Evolutionary conservation across 2,888 invertebrate species (phyloP), one percentile per base, ranked within the genome.

Genomic region (Volucella inanis): DNA sequence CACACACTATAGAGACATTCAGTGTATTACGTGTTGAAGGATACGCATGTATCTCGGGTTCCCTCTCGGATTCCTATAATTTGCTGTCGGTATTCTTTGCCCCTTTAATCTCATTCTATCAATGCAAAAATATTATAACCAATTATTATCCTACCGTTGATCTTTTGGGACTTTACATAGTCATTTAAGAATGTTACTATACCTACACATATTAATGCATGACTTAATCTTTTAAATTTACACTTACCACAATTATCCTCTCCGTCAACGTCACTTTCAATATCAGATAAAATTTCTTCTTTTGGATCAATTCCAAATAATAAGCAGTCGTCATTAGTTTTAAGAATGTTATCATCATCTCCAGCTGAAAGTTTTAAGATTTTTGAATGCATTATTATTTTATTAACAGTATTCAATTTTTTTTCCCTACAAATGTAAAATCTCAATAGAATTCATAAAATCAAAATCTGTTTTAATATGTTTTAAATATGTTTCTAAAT

Each of bases 61-160:
- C 80, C 75, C 80, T 67, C 80, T 75, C 84, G 65, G 80, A 76
- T 84, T 84, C 80, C 80, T 75, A 84, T 84, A 71, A 84, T 75
- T 65, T 80, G 70, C 71, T 71, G 65, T 84, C 70, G 65, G 84
- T 71, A 71, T 71, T 70, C 65, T 67, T 75, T 67, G 43, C 70
- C 79, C 65, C 50, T 78, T 83, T 83, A 65, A 43, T 65, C 78
- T 83, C 79, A 78, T 79, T 78, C 72, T 83, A 83, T 78, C 83
- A 79, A 84, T 80, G 71, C 75, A 80, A 75, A 79, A 80, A 84
- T 75, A 70, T 75, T 65, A 65, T 45, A 55, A 64, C 38, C 49
- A 68, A 79, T 75, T 78, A 79, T 79, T 64, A 79, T 75, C 68
- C 59, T 68, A 76, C 47, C 62, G 47, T 70, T 15, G 61, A 57